Base-by-base conservation (phyloP, 2,113 vertebrate genomes). In the Pundamilia nyererei region DNA sequence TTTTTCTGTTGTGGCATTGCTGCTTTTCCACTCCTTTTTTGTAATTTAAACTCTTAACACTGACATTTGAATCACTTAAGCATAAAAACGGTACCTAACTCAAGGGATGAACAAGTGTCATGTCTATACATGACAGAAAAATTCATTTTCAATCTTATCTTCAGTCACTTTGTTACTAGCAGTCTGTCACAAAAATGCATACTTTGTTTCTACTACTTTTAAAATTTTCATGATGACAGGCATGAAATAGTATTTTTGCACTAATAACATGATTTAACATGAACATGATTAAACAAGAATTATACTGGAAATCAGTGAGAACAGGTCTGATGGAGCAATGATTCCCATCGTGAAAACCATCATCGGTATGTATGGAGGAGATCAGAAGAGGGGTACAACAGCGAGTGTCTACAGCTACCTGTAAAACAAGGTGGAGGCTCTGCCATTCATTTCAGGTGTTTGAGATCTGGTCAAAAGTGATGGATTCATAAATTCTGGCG, bases 361-460 rank as follows among this genome's bases (percentile, higher is more conserved):
- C 6, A 38, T n/a, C 1, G 10, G 8, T 38, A 1, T 2, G 4
- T 65, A 38, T 65, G 60, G 17, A 65, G 31, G 60, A 12, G 60
- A 12, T n/a, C 31, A 65, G 60, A n/a, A 65, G 31, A 35, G 31
- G 4, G 31, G 10, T 12, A 65, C 60, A 65, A n/a, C 60, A 65
- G 60, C 19, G 4, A 65, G 60, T 62, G 31, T 65, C 60, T 35
- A 40, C 62, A 68, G 62, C 33, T 13, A 40, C 11, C 3, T 68
- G 6, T 68, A 14, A 68, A 68, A 68, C 62, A 68, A 38, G 19
- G 35, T 24, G 35, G 62, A 70, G 62, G 62, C 35, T 42, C 1
- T 24, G 62, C 0, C 62, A 42, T 0, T 35, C 33, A 1, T 38
- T 38, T 5, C 33, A 38, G 33, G 3, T 70, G 35, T 14, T 70